Evolutionary conservation across 2,113 vertebrate genomes (phyloP).

Genomic region (Syngnathus scovelli): DNA sequence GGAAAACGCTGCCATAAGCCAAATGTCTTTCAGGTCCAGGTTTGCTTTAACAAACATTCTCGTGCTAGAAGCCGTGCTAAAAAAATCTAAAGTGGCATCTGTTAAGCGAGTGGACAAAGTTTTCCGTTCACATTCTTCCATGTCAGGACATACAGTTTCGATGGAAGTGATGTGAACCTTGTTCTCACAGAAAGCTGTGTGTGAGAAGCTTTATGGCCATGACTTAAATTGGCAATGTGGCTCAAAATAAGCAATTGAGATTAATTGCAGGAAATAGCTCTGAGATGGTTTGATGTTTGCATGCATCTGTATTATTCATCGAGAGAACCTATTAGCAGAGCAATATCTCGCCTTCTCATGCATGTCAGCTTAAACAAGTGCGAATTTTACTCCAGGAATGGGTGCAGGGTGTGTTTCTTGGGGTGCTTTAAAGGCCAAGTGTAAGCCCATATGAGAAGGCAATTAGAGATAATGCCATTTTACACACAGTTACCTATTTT

Average conservation of each 20-base stretch:
- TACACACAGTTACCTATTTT: slow-evolving; percentile 58
- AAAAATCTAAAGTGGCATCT: slow-evolving; percentile 57
- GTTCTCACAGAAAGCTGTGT: slow-evolving; percentile 39
- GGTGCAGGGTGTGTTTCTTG: slow-evolving; percentile 36
- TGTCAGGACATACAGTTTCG: slow-evolving; percentile 33
- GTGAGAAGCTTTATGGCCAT: slow-evolving; percentile 50
- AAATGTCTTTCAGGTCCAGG: slow-evolving; percentile 47
- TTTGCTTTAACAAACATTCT: slow-evolving; percentile 50
- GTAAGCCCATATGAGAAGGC: slow-evolving; percentile 51
- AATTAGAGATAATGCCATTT: slow-evolving; percentile 67
- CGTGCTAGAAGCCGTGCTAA: slow-evolving; percentile 38
- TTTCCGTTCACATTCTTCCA: slow-evolving; percentile 37
- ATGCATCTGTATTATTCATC: slow-evolving; percentile 55
- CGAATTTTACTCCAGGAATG: slow-evolving; percentile 59
- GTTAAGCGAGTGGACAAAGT: slow-evolving; percentile 54
- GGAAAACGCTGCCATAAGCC: slow-evolving; percentile 51
- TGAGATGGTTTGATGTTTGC: slow-evolving; percentile 62
- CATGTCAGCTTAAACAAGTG: slow-evolving; percentile 60
- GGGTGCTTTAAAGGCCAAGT: slow-evolving; percentile 46
- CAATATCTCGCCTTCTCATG: slow-evolving; percentile 61
- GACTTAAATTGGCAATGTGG: slow-evolving; percentile 51
- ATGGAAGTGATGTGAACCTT: slow-evolving; percentile 41
- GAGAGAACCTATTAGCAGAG: slow-evolving; percentile 52
- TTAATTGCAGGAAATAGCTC: slow-evolving; percentile 73
- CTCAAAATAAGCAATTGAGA: slow-evolving; percentile 62